phyloP scores from a whole-genome alignment of 2,888 invertebrate genomes.

The Elysia crispata region DNA sequence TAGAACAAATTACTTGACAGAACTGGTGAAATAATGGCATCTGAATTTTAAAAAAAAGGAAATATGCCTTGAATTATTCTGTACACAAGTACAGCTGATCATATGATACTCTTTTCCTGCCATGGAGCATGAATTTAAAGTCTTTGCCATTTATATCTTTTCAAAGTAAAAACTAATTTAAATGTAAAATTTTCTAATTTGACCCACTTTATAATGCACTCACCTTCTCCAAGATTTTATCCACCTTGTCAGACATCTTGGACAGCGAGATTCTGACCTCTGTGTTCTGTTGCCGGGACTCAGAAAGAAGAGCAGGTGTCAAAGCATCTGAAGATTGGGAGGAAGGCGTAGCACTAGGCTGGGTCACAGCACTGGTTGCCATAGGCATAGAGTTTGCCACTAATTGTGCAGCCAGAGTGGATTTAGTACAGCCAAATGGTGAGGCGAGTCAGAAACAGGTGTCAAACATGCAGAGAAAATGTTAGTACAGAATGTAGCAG shows the following conservation, averaged over 20 bases:
- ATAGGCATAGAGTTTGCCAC: background rate
- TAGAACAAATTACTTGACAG: no score
- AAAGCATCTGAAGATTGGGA: slow-evolving; percentile 69
- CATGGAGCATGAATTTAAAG: no score
- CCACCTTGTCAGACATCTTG: slow-evolving; percentile 83
- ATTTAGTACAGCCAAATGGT: background rate
- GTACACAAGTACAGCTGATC: no score
- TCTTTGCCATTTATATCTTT: no score
- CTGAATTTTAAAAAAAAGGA: no score
- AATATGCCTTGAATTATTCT: no score
- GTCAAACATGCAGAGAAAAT: background rate
- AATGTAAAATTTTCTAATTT: no score
- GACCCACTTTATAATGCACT: no score
- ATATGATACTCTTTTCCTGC: no score
- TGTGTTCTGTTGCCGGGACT: slow-evolving; percentile 83
- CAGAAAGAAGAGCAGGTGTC: slow-evolving; percentile 81
- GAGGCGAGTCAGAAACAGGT: background rate
- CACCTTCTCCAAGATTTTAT: slow-evolving; percentile 81
- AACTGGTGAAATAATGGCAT: no score
- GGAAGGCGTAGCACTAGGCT: slow-evolving; percentile 36
- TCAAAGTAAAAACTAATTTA: no score
- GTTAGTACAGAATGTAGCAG: background rate
- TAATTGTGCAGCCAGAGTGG: background rate
- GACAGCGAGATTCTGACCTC: slow-evolving; percentile 83
- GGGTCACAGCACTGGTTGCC: background rate